Conservation (phyloP, 2,113 vertebrate genomes). For the Panurus biarmicus region DNA sequence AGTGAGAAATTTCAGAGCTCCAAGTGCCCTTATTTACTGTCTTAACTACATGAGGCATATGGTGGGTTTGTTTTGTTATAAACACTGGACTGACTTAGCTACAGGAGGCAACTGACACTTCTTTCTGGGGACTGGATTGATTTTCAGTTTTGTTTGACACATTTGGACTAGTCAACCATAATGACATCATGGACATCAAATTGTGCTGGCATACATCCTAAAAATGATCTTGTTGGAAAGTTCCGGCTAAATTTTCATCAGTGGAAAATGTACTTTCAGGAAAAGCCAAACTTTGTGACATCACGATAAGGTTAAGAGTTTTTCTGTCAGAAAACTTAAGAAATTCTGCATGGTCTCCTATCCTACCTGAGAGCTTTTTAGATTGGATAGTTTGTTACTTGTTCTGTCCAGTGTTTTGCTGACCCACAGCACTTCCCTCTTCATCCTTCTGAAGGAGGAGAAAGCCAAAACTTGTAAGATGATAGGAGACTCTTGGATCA, state of each 20-base stretch:
- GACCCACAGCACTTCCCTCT: neutral
- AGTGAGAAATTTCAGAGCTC: neutral
- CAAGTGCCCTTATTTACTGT: neutral
- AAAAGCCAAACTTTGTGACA: neutral
- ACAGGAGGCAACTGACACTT: neutral
- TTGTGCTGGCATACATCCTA: neutral
- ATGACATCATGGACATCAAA: neutral
- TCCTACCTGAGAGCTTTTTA: neutral
- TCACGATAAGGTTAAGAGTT: neutral
- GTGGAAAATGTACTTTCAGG: neutral
- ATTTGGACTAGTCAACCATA: neutral
- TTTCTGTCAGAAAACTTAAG: neutral
- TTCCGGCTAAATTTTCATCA: neutral
- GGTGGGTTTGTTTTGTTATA: neutral
- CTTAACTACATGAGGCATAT: neutral
- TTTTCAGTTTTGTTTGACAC: neutral
- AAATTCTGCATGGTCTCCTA: neutral
- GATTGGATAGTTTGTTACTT: neutral
- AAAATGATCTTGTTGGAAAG: constrained; percentile 5
- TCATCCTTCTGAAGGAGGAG: neutral
- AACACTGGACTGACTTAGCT: neutral
- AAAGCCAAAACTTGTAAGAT: neutral
- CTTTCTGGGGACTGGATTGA: neutral
- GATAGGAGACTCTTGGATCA: neutral
- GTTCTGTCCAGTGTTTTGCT: neutral